Evolutionary conservation across 2,888 invertebrate species (phyloP).

Genomic region (Crematogaster levior): DNA sequence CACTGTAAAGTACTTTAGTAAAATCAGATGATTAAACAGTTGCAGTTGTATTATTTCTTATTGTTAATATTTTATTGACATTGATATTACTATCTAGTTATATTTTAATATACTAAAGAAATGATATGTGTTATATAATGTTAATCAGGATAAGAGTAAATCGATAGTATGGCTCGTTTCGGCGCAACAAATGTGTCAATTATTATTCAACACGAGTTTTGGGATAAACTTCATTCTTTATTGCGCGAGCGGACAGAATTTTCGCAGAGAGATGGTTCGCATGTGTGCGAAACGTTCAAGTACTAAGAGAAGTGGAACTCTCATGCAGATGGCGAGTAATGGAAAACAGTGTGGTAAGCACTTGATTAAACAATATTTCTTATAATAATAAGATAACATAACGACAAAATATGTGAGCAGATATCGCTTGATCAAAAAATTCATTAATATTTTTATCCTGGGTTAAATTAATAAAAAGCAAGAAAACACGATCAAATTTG

Average conservation of each 20-base stretch:
- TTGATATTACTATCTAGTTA: background rate
- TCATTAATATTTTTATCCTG: background rate
- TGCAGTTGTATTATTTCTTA: background rate
- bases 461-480: background rate
- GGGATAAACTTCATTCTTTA: slow-evolving; percentile 94
- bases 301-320: slow-evolving; percentile 76
- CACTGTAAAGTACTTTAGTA: background rate
- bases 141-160: slow-evolving; percentile 71
- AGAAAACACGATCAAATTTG: background rate
- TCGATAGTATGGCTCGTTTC: slow-evolving; percentile 86
- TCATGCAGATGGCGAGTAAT: slow-evolving; percentile 81
- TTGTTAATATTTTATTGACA: background rate
- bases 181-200: slow-evolving; percentile 88
- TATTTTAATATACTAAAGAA: background rate
- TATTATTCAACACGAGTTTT: slow-evolving; percentile 93
- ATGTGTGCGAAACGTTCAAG: slow-evolving; percentile 75
- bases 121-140: background rate
- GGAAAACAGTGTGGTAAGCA: slow-evolving; percentile 63
- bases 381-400: background rate
- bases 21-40: background rate
- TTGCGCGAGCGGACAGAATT: slow-evolving; percentile 93
- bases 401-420: background rate
- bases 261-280: slow-evolving; percentile 88
- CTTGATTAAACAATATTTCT: background rate
- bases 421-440: background rate